Percentiles rank a stretch among this genome's conserved stretches.
Conservation (phyloP, 2,797 vertebrate genomes). For the Oophaga sylvatica region DNA sequence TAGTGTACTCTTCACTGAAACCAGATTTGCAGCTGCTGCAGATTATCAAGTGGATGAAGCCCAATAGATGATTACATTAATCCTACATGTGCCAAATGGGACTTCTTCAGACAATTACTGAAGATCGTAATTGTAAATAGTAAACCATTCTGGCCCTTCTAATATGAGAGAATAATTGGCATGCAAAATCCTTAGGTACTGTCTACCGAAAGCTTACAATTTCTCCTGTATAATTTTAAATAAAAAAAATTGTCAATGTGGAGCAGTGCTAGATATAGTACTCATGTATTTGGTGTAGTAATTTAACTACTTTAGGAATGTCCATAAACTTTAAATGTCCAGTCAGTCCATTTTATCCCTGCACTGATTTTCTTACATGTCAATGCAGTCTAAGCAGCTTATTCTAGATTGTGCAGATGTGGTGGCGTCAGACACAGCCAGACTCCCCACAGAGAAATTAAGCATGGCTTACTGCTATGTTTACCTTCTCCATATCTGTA, state of each 20-base stretch:
- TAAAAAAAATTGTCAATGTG: not conserved
- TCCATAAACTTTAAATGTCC: too few species aligned
- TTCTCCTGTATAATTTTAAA: not conserved
- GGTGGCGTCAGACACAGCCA: too few species aligned
- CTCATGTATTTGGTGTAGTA: not conserved
- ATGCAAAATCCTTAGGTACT: not conserved
- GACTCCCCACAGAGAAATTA: too few species aligned
- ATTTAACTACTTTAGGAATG: not conserved
- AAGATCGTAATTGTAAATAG: constrained; percentile 28
- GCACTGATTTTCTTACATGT: too few species aligned
- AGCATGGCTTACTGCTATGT: too few species aligned
- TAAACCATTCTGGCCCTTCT: not conserved
- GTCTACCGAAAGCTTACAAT: not conserved
- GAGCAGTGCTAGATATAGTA: not conserved
- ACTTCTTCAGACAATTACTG: constrained; percentile 33
- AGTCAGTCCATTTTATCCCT: too few species aligned
- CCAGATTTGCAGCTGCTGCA: constrained; percentile 36
- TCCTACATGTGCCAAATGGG: not conserved
- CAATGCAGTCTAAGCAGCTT: too few species aligned
- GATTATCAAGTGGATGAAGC: constrained; percentile 20
- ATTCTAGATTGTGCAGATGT: too few species aligned
- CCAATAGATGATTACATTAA: constrained; percentile 34
- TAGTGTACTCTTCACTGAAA: not conserved
- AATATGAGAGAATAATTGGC: not conserved
- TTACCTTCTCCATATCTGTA: too few species aligned